Evolutionary conservation across 2,113 vertebrate genomes (phyloP), one percentile per base, ranked within the genome.

Genomic region (Mesembrinibis cayennensis): DNA sequence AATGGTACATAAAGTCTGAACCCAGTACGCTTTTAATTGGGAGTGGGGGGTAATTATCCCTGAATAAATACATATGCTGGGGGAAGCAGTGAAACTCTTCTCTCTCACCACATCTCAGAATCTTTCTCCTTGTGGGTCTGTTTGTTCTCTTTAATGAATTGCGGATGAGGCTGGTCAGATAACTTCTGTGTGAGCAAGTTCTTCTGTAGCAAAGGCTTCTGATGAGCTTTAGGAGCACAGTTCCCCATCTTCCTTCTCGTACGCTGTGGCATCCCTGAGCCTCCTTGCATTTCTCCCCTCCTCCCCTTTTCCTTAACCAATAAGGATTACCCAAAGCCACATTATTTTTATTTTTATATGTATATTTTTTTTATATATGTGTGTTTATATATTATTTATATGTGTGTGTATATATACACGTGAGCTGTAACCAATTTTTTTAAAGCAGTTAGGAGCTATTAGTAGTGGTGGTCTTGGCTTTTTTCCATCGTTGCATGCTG

Each of bases 391-490:
- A 18, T 76, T 32, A 36, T 13, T 16, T 61, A 5, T 78, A n/a
- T 6, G 10, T 7, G 7, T 18, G 7, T n/a, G 9, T 27, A 4
- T 34, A 3, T 3, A 6, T 6, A 16, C 10, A 45, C 0, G 1
- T 45, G 22, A 87, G 19, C 29, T 47, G 23, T 34, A 50, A 58
- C 22, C 13, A 53, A 7, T 44, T 87, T 76, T 55, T 52, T 73
- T 15, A 29, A 45, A 89, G 30, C 32, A 36, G 22, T 71, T 78
- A 34, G 18, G 36, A 27, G 52, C 40, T 73, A 16, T 62, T 55
- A 63, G 38, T 23, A 42, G 34, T 21, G 32, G n/a, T 71, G 47
- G 17, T 71, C 73, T 77, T 22, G 36, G 36, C 36, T 63, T 74
- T 83, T 87, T 38, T 15, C 29, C 11, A 13, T 56, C 5, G 0